Conservation (phyloP, 2,797 vertebrate species). For the Acipenser ruthenus region DNA sequence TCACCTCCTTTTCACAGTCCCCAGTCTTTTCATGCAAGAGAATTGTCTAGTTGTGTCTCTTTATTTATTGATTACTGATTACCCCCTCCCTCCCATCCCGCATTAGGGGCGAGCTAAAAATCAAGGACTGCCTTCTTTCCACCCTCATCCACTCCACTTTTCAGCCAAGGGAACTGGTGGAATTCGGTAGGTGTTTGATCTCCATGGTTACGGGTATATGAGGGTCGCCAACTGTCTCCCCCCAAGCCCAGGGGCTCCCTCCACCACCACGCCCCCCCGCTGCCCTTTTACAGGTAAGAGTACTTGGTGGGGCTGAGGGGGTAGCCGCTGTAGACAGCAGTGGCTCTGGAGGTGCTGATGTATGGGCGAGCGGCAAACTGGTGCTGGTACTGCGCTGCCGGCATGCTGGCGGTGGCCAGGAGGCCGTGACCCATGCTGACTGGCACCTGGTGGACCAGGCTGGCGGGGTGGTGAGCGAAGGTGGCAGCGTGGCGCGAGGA, state of each 20-base stretch:
- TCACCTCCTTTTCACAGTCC: no score
- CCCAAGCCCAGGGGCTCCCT: not conserved
- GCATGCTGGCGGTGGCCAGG: constrained; percentile 70
- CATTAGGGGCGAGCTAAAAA: no score
- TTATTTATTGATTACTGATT: no score
- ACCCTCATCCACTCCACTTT: no score
- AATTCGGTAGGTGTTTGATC: not conserved
- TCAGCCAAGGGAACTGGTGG: no score
- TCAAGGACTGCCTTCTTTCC: no score
- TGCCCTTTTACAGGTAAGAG: constrained; percentile 73
- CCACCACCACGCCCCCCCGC: not conserved
- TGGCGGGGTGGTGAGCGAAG: constrained; percentile 71
- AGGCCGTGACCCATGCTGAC: constrained; percentile 65
- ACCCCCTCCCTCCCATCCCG: no score
- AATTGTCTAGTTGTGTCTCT: no score
- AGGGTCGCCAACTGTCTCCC: not conserved
- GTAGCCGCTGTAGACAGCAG: constrained; percentile 82
- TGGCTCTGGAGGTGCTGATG: constrained; percentile 71
- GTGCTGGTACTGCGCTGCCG: constrained; percentile 78
- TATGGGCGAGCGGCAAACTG: constrained; percentile 81
- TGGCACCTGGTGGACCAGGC: constrained; percentile 83
- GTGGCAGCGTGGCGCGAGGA: constrained; percentile 68
- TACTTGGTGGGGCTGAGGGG: constrained; percentile 91
- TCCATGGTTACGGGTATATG: not conserved
- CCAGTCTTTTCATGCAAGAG: no score